These are phyloP conservation scores for Elysia chlorotica DNA, from an alignment of 1,140 invertebrate genomes.

Conservation along the genomic window DNA sequence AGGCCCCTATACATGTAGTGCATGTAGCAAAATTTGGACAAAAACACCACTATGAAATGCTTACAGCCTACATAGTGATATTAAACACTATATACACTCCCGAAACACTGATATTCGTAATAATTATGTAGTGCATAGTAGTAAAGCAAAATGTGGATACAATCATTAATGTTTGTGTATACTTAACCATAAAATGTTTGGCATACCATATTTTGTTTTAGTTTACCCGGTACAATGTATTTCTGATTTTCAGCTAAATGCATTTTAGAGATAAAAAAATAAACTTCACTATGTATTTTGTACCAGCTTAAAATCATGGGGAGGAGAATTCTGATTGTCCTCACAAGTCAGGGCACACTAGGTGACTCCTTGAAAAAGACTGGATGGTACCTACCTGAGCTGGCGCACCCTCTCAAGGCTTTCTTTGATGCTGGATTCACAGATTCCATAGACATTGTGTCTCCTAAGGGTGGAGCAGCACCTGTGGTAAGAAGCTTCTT, in stretches of 20 bases:
- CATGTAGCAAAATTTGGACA: too few species aligned
- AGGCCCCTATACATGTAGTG: too few species aligned
- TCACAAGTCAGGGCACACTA: constrained; percentile 34
- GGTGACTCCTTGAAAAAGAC: constrained; percentile 35
- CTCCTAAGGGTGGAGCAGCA: constrained; percentile 42
- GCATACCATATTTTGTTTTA: too few species aligned
- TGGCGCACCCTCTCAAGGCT: constrained; percentile 42
- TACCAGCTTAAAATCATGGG: neutral
- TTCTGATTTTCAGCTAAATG: neutral
- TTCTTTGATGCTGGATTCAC: constrained; percentile 27
- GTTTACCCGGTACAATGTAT: too few species aligned
- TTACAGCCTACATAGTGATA: too few species aligned
- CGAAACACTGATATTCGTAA: too few species aligned
- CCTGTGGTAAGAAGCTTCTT: constrained; percentile 35
- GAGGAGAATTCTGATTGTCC: constrained; percentile 34
- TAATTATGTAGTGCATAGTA: neutral
- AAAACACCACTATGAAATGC: too few species aligned
- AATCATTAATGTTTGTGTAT: neutral
- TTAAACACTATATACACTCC: too few species aligned
- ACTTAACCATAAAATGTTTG: neutral
- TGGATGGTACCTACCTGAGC: constrained; percentile 49
- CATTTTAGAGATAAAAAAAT: neutral
- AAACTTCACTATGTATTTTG: neutral
- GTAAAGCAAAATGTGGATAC: neutral
- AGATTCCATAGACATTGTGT: constrained; percentile 31